A percentile compares a stretch with the other conserved stretches of the same genome.
Conservation (phyloP, 2,113 vertebrate species). For the Heterotis niloticus region DNA sequence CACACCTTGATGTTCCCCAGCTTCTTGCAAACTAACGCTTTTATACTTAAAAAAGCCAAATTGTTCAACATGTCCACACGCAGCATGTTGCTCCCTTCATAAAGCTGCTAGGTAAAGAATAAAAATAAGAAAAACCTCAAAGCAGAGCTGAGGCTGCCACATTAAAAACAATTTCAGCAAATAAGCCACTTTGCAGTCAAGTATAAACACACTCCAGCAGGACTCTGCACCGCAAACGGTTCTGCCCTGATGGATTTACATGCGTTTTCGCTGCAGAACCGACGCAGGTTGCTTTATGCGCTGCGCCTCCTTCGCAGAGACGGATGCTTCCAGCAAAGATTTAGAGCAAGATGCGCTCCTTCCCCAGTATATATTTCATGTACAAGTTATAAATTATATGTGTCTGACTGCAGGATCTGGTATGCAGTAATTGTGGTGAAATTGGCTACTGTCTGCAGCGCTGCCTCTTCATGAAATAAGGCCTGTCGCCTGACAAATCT, state of each 20-base stretch:
- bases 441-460: not conserved
- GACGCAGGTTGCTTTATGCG: not conserved
- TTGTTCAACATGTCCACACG: not conserved
- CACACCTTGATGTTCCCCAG: not conserved
- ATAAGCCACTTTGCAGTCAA: not conserved
- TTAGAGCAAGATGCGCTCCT: not conserved
- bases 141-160: not conserved
- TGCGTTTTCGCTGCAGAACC: not conserved
- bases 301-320: no score
- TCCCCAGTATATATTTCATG: not conserved
- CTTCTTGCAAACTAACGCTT: not conserved
- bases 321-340: no score
- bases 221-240: no score
- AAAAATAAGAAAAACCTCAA: not conserved
- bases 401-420: not conserved
- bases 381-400: conserved; percentile 2
- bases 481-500: conserved; percentile 4
- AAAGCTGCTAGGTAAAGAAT: not conserved
- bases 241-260: no score
- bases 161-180: not conserved
- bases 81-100: not conserved
- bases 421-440: not conserved
- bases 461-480: not conserved
- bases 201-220: not conserved
- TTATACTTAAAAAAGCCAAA: not conserved